Conservation (phyloP, 2,113 vertebrate genomes). For the Colius striatus region DNA sequence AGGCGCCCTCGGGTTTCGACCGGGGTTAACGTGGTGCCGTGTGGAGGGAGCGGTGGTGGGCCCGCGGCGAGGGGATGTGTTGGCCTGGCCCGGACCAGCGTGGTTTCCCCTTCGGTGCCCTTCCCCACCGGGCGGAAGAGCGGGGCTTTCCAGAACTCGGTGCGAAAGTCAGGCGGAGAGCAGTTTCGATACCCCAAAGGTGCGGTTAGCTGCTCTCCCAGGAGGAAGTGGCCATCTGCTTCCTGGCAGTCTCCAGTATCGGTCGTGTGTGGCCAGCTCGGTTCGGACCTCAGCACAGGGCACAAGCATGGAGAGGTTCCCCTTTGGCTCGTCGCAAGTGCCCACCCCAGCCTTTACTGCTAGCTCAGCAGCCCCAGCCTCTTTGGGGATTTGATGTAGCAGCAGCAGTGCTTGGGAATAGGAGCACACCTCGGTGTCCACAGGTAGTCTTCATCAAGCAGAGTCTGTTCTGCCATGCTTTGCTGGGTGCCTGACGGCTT, state of each 20-base stretch:
- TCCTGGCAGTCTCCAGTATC: neutral
- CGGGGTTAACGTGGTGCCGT: neutral
- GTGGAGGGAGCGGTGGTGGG: neutral
- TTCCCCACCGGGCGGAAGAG: neutral
- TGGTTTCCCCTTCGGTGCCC: no score
- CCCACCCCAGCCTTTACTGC: neutral
- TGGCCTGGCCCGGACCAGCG: neutral
- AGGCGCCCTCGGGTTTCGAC: neutral
- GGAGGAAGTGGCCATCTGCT: conserved; percentile 29
- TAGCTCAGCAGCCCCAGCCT: neutral
- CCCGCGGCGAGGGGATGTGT: neutral
- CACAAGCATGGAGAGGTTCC: accelerated
- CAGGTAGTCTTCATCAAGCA: neutral
- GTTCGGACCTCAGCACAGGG: neutral
- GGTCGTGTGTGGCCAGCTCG: neutral
- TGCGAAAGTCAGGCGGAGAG: neutral
- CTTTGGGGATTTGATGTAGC: neutral
- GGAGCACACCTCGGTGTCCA: accelerated
- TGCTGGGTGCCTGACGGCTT: neutral
- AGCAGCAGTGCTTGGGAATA: neutral
- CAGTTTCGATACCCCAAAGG: neutral
- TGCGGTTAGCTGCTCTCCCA: neutral
- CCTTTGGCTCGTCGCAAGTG: neutral
- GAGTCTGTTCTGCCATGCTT: neutral
- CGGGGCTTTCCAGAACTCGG: neutral